A percentile compares a stretch with the other conserved stretches of the same genome.
These are phyloP conservation scores for Ariolimax columbianus DNA, from an alignment of 2,888 invertebrate species.

Conservation along the genomic window DNA sequence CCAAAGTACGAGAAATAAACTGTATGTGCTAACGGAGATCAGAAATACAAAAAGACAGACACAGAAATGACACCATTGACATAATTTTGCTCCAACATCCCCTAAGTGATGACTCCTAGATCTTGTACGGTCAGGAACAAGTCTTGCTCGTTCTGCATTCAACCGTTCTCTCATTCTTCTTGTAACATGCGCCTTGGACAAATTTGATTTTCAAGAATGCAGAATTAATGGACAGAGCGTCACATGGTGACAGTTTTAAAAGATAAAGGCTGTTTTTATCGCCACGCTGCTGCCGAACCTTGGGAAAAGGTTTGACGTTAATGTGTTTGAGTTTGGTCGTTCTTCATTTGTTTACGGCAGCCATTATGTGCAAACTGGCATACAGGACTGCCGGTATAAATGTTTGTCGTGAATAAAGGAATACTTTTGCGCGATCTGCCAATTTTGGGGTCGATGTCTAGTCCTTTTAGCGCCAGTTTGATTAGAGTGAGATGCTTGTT, in stretches of 20 bases:
- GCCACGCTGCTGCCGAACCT: background rate
- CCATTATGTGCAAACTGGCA: conserved; percentile 33
- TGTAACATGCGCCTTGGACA: conserved; percentile 20
- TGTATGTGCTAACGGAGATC: background rate
- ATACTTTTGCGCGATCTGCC: conserved; percentile 16
- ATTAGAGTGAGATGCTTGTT: background rate
- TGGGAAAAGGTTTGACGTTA: conserved; percentile 26
- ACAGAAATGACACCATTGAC: background rate
- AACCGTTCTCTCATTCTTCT: background rate
- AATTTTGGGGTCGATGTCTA: background rate
- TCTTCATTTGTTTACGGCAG: conserved; percentile 17
- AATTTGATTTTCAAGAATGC: conserved; percentile 42
- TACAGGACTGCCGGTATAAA: background rate
- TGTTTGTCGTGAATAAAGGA: conserved; percentile 31
- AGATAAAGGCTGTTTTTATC: conserved; percentile 38
- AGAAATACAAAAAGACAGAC: background rate
- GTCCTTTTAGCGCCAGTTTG: background rate
- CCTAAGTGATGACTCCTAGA: background rate
- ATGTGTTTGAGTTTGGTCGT: conserved; percentile 37
- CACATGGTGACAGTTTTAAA: conserved; percentile 34
- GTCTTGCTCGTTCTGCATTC: background rate
- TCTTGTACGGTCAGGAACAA: background rate
- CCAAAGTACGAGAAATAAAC: background rate
- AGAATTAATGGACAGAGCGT: conserved; percentile 41
- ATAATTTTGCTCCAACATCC: background rate